A percentile compares a stretch with the other conserved stretches of the same genome.
phyloP scores from a whole-genome alignment of 2,888 invertebrate genomes.

The Cryptus viduatorius region DNA sequence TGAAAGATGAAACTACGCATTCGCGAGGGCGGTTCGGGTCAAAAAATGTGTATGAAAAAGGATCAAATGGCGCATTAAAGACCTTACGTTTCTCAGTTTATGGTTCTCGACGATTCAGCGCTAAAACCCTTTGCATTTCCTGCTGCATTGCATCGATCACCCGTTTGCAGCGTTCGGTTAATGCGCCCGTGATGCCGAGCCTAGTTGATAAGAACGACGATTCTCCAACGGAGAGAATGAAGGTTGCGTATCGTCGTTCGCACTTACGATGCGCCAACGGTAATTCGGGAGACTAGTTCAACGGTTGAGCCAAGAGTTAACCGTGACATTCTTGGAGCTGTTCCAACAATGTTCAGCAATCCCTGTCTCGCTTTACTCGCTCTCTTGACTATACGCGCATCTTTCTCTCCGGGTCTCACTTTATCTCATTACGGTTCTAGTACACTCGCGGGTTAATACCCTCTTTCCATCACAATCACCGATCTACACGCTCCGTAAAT shows the following conservation, averaged over 20 bases:
- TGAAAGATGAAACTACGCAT: background rate
- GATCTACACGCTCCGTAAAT: constrained; percentile 27
- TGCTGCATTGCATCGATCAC: background rate
- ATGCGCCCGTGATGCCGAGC: background rate
- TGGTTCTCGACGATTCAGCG: background rate
- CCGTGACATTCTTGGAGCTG: constrained; percentile 57
- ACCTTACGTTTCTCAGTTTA: background rate
- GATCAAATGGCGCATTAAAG: background rate
- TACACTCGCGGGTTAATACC: constrained; percentile 30
- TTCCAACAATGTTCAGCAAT: constrained; percentile 58
- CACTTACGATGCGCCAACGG: constrained; percentile 22
- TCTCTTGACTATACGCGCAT: background rate
- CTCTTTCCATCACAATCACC: constrained; percentile 42
- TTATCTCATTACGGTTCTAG: constrained; percentile 41
- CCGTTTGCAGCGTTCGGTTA: background rate
- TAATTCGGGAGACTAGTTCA: constrained; percentile 28
- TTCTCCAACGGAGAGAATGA: background rate
- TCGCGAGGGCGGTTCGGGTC: background rate
- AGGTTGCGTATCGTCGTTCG: constrained; percentile 5
- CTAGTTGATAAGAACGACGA: background rate
- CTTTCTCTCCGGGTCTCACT: constrained; percentile 33
- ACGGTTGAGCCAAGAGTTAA: constrained; percentile 48
- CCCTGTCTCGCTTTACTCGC: constrained; percentile 7
- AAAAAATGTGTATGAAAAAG: background rate
- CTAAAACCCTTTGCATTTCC: background rate